Evolutionary conservation across 2,888 invertebrate genomes (phyloP), one percentile per base, ranked within the genome.

Genomic region (Andrena dorsata): DNA sequence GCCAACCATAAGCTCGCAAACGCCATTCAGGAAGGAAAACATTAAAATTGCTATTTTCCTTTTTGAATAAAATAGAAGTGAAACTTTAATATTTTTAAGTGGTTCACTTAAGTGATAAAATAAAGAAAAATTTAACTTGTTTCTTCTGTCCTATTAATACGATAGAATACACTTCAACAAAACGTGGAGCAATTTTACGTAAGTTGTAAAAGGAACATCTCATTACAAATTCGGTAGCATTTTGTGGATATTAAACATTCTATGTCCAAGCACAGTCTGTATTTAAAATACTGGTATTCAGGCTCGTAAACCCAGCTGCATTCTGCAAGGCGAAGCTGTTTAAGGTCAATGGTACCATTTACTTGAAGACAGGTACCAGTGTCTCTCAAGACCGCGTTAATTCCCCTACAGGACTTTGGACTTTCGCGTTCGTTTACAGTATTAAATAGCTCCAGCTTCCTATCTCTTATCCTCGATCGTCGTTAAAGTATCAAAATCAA

Each of bases 341-440:
- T 23, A 20, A 72, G 75, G 58, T 66, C 73, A 66, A 77, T 58
- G 72, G 26, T 73, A 73, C 65, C 26, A 26, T 56, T 41, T 47
- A 4, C 49, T 16, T 35, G 26, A 64, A 56, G n/a, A 71, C 32
- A 23, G 10, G 47, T 13, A 28, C 41, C 71, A 32, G 63, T 35
- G 28, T 32, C 13, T 63, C 61, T 64, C 41, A 32, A 13, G 8
- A 68, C n/a, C 23, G 23, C 10, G 3, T 16, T 58, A 56, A 28
- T 6, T 1, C 13, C 10, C 16, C 8, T 41, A 16, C 13, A 63
- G 13, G 26, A 26, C 23, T 32, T 64, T 16, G 41, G 35, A 35
- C 32, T 41, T 20, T 63, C 32, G 20, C 20, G 2, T 35, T 41
- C 4, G 8, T 23, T 64, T 64, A 60, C 26, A 30, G n/a, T 58